These are phyloP conservation scores for Corythaixoides concolor DNA, from an alignment of 2,113 vertebrate species.

Conservation along the genomic window DNA sequence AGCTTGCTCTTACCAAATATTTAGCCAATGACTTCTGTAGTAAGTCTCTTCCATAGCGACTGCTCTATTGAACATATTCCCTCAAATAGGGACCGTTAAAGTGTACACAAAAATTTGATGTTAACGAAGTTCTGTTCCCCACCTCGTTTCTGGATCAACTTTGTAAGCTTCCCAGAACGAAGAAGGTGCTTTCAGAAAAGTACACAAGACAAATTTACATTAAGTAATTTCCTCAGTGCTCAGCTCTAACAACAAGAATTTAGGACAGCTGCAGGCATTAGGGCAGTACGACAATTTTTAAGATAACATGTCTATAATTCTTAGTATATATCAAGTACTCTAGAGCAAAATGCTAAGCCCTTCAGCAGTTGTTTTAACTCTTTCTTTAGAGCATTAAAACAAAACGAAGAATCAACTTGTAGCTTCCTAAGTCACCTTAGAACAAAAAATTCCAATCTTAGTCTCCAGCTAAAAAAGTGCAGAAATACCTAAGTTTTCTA, in stretches of 20 bases:
- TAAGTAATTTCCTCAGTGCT: neutral
- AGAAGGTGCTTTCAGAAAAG: neutral
- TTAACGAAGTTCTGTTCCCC: neutral
- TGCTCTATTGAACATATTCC: neutral
- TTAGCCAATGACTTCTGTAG: neutral
- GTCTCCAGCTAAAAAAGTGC: neutral
- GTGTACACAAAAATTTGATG: neutral
- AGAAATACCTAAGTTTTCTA: neutral
- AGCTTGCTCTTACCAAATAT: neutral
- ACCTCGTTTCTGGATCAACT: neutral
- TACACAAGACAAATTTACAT: neutral
- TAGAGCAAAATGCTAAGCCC: neutral
- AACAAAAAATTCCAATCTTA: neutral
- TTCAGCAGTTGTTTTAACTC: neutral
- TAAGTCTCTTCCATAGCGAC: neutral
- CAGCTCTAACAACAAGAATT: neutral
- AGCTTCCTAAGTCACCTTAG: neutral
- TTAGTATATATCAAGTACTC: neutral
- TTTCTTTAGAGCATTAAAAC: neutral
- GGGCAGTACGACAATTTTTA: neutral
- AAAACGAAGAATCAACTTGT: neutral
- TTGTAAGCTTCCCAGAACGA: neutral
- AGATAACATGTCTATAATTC: neutral
- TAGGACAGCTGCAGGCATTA: neutral
- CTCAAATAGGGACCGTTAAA: neutral